phyloP scores from a whole-genome alignment of 37 sponge, comb jelly and placozoan genomes.

The Lycopodina hypogea region DNA sequence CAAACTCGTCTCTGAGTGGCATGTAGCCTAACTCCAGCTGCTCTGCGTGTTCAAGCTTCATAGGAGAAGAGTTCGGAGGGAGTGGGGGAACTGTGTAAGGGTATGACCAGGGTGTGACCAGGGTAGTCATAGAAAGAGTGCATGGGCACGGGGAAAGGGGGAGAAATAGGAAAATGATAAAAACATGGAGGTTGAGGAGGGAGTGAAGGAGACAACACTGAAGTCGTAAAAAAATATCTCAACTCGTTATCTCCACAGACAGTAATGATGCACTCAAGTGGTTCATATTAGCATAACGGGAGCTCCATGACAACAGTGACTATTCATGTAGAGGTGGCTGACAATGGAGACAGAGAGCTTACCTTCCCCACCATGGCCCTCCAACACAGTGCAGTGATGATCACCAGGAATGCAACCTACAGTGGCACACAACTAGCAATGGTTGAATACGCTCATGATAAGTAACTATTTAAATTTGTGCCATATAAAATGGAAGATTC shows the following conservation, averaged over 20 bases:
- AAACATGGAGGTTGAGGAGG: background rate
- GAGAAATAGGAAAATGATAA: background rate
- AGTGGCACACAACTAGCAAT: background rate
- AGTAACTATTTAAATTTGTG: too few relatives aligned
- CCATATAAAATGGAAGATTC: too few relatives aligned
- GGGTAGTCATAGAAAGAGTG: background rate
- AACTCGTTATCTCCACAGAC: too few relatives aligned
- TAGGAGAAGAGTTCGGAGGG: constrained; percentile 49
- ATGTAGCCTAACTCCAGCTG: constrained; percentile 79
- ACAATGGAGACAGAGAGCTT: too few relatives aligned
- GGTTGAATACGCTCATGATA: too few relatives aligned
- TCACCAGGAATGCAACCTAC: constrained; percentile 46
- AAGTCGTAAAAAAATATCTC: background rate
- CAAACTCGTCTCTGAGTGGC: constrained; percentile 92
- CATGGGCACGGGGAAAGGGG: background rate
- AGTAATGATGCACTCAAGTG: too few relatives aligned
- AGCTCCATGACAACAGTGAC: too few relatives aligned
- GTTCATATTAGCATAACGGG: too few relatives aligned
- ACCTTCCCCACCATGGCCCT: constrained; percentile 68
- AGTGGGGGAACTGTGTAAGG: constrained; percentile 43
- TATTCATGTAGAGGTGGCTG: too few relatives aligned
- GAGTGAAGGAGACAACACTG: background rate
- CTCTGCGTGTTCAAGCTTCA: constrained; percentile 65
- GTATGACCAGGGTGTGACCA: too few relatives aligned
- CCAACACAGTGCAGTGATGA: constrained; percentile 48